These are phyloP conservation scores for Watsonalla cultraria DNA, from an alignment of 2,888 invertebrate genomes.

Conservation along the genomic window DNA sequence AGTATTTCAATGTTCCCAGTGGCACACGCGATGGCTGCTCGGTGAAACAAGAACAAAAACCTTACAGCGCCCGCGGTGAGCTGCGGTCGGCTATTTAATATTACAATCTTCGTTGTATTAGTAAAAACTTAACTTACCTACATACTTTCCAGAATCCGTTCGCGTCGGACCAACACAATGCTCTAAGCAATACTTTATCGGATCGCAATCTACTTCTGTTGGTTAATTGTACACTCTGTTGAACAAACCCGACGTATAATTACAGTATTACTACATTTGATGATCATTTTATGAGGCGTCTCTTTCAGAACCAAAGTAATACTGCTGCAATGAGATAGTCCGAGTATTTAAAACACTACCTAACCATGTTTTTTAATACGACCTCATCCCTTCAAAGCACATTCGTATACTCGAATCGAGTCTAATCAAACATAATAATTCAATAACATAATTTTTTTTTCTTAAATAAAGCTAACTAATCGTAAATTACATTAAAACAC, in stretches of 20 bases:
- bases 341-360: too few species aligned
- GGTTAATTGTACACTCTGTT: not conserved
- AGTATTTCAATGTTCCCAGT: conserved; percentile 51
- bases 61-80: conserved; percentile 40
- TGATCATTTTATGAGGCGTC: too few species aligned
- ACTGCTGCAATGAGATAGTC: too few species aligned
- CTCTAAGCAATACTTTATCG: not conserved
- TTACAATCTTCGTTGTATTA: conserved; percentile 50
- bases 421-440: too few species aligned
- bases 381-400: too few species aligned
- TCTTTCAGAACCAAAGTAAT: too few species aligned
- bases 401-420: too few species aligned
- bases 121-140: conserved; percentile 36
- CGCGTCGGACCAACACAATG: not conserved
- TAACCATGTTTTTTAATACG: too few species aligned
- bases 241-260: not conserved
- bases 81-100: conserved; percentile 58
- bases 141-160: not conserved
- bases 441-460: too few species aligned
- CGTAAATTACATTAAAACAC: too few species aligned
- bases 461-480: too few species aligned
- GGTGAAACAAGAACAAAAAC: conserved; percentile 8
- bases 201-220: not conserved
- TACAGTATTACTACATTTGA: not conserved
- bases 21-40: conserved; percentile 49